Conservation (phyloP, 2,113 vertebrate species). For the Chinchilla lanigera region DNA sequence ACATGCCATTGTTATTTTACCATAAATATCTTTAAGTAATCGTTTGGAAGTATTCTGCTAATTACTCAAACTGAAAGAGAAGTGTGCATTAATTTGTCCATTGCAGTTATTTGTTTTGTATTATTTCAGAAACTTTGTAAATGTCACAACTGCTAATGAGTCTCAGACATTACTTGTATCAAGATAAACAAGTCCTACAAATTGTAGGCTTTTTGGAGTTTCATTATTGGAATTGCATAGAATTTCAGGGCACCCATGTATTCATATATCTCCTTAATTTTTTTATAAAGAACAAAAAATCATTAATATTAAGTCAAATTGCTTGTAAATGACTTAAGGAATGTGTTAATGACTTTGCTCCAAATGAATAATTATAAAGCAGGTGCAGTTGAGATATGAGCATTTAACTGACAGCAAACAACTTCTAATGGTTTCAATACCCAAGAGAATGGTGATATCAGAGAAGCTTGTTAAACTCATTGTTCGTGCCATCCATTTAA, state of each 20-base stretch:
- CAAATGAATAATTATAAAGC: conserved; percentile 90
- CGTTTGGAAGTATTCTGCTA: conserved; percentile 17
- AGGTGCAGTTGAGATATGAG: conserved; percentile 88
- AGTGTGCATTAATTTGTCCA: conserved; percentile 37
- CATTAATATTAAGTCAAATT: conserved; percentile 87
- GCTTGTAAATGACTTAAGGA: conserved; percentile 88
- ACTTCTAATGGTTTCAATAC: conserved; percentile 88
- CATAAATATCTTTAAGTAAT: conserved; percentile 27
- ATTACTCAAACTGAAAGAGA: conserved; percentile 18
- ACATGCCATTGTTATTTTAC: not conserved
- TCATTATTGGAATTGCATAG: conserved; percentile 79
- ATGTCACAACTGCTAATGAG: conserved; percentile 21
- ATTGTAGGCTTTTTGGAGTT: conserved; percentile 67
- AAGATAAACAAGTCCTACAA: conserved; percentile 59
- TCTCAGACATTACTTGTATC: conserved; percentile 53
- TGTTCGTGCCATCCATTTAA: conserved; percentile 82
- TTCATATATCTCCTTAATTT: conserved; percentile 86
- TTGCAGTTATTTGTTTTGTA: conserved; percentile 2
- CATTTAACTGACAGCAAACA: conserved; percentile 88
- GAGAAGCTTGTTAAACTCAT: conserved; percentile 84
- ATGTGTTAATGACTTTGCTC: conserved; percentile 87
- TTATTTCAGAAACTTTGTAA: conserved; percentile 57
- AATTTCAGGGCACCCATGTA: conserved; percentile 76
- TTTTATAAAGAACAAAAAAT: conserved; percentile 85
- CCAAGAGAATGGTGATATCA: conserved; percentile 87